Evolutionary conservation across 2,888 invertebrate genomes (phyloP), one percentile per base, ranked within the genome.

Genomic region (Pemphredon lugubris): DNA sequence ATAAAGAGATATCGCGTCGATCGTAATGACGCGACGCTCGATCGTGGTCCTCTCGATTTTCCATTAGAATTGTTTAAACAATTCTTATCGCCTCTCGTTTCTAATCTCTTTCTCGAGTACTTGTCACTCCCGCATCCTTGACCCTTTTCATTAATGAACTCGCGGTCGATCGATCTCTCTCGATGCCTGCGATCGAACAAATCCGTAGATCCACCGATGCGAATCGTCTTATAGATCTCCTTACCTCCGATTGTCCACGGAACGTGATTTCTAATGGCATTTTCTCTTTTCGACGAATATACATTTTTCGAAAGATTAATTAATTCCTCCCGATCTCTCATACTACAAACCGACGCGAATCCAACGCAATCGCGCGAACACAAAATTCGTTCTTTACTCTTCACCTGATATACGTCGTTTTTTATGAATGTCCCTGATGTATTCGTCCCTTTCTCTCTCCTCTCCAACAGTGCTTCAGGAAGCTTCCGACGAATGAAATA

Each of bases 401-500:
- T n/a, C n/a, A n/a, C n/a, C n/a, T n/a, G 68, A 54, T 75, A 82
- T 5, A 73, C 75, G 13, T 77, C 63, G 16, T 66, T 74, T 6
- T 48, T 67, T 9, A 81, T 48, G 11, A 59, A 75, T 7, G 63
- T 78, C 51, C 77, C 81, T 32, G 76, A 75, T 1, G 80, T 78
- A 20, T 75, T 76, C 2, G 75, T 79, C 1, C 73, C 69, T 47
- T 78, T 83, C 44, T 75, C 68, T 3, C 71, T 70, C 13, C 79
- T 60, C n/a, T 69, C 77, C 37, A 81, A 44, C 11, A 83, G 50
- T 11, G 81, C 59, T 53, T 63, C 70, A 4, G 72, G 69, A 0
- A 86, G 51, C 21, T 84, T 86, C 37, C 58, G 71, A 39, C 77
- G 75, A 6, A 87, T 79, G 48, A 86, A 18, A 21, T 73, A 65